Evolutionary conservation across 2,888 invertebrate species (phyloP), one percentile per base, ranked within the genome.

Genomic region (Lepeophtheirus nordmannii): DNA sequence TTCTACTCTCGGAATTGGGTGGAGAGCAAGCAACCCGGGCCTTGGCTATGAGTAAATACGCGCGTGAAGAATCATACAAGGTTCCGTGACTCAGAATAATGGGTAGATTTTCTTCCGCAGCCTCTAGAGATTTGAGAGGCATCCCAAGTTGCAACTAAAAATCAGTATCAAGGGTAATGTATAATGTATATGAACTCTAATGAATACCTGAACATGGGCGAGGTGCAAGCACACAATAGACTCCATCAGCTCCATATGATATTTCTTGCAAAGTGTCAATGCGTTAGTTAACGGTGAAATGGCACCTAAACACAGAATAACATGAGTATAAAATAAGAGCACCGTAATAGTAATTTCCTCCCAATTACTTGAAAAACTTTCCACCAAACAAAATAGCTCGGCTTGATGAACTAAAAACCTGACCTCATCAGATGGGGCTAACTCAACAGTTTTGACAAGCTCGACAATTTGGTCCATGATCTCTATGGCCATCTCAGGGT

Each of bases 1-100:
- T 73, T 58, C 82, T 79, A 68, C 72, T 72, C 69, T 79, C 80
- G 9, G 77, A 70, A 69, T 68, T 68, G 68, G 41, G 57, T 23
- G 14, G 63, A 69, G 69, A 65, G 71, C 68, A n/a, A 37, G 87
- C 86, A 57, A 88, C 80, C 37, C 85, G 77, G 74, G 89, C 89
- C 72, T 87, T 87, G 0, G 85, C 84, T 72, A 87, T 86, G 14
- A 89, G 77, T 67, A 89, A 80, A 72, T 85, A 78, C 0, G 83
- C 85, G 76, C 87, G 82, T 1, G 85, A 89, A 72, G 85, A 82
- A 74, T 92, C 90, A 71, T 84, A 87, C 23, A 83, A 79, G 17
- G 86, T 85, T 1, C 90, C 90, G 73, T 90, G 87, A 0, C 87
- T 83, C 74, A 89, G 80, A 61, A 89, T 80, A 39, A 80, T 80